phyloP scores from a whole-genome alignment of 2,797 vertebrate genomes.

The Myotis pilosus region DNA sequence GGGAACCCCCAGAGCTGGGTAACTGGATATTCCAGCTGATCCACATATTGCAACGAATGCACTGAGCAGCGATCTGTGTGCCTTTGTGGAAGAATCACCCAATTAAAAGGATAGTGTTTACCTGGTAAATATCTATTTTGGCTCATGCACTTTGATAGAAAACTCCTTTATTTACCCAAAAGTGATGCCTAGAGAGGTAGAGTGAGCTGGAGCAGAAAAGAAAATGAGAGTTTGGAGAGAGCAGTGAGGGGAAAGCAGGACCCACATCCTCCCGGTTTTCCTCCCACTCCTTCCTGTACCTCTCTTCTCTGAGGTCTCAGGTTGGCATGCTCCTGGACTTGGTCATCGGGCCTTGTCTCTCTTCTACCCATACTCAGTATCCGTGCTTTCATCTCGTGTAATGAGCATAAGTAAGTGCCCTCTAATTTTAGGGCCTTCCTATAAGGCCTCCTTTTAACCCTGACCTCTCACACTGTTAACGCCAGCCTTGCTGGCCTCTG shows the following conservation, averaged over 20 bases:
- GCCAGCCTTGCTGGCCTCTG: background rate
- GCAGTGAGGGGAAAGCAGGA: background rate
- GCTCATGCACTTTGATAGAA: slow-evolving; percentile 38
- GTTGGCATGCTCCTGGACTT: background rate
- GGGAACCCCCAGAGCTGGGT: background rate
- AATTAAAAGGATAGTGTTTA: slow-evolving; percentile 54
- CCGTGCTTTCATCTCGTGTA: background rate
- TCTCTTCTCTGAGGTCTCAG: background rate
- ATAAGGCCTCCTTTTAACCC: background rate
- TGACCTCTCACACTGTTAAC: background rate
- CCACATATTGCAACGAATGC: background rate
- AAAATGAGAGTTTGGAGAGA: background rate
- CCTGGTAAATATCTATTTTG: slow-evolving; percentile 50
- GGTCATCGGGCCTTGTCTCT: background rate
- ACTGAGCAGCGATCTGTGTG: background rate
- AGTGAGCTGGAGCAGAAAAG: background rate
- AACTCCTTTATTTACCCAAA: slow-evolving; percentile 42
- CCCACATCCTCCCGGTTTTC: background rate
- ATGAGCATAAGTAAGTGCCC: too few relatives aligned
- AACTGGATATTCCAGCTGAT: background rate
- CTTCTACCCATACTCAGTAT: background rate
- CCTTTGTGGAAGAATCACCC: background rate
- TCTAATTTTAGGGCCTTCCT: background rate
- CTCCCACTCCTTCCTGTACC: background rate
- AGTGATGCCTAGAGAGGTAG: background rate